Evolutionary conservation across 2,888 invertebrate species (phyloP).

Genomic region (Andricus quercusramuli): DNA sequence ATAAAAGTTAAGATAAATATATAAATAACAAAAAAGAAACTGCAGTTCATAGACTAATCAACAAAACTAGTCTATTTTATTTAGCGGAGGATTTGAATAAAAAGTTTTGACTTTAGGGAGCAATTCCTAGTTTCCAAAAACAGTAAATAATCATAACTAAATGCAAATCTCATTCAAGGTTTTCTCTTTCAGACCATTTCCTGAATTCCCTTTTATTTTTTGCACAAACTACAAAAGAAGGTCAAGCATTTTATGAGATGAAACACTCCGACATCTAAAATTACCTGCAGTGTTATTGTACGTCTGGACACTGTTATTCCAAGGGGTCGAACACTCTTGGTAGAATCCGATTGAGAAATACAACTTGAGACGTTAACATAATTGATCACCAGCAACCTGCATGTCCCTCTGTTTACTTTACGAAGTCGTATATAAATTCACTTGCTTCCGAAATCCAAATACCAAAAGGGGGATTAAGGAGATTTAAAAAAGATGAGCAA

Average conservation of each 20-base stretch:
- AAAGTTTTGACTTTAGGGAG: too few relatives aligned
- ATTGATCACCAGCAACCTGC: slow-evolving; percentile 40
- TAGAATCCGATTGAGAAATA: slow-evolving; percentile 35
- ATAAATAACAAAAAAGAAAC: too few relatives aligned
- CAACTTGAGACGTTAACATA: slow-evolving; percentile 49
- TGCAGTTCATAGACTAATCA: too few relatives aligned
- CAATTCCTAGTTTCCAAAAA: too few relatives aligned
- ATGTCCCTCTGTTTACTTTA: slow-evolving; percentile 22
- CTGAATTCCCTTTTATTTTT: background rate
- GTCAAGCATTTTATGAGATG: slow-evolving; percentile 7
- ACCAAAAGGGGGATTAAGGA: background rate
- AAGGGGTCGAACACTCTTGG: slow-evolving; percentile 42
- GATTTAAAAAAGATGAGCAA: background rate
- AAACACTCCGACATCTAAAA: slow-evolving; percentile 7
- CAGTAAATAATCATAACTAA: too few relatives aligned
- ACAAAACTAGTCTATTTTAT: too few relatives aligned
- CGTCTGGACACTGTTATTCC: slow-evolving; percentile 43
- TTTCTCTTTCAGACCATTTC: background rate
- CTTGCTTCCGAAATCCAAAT: background rate
- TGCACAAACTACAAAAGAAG: slow-evolving; percentile 16
- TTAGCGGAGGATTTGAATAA: too few relatives aligned
- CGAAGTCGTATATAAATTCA: background rate
- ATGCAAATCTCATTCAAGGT: background rate
- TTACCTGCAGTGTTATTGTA: slow-evolving; percentile 37
- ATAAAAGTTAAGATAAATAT: too few relatives aligned